Percentiles rank a stretch among this genome's conserved stretches.
These are phyloP conservation scores for Chirona hameri DNA, from an alignment of 2,888 invertebrate genomes.

Conservation along the genomic window DNA sequence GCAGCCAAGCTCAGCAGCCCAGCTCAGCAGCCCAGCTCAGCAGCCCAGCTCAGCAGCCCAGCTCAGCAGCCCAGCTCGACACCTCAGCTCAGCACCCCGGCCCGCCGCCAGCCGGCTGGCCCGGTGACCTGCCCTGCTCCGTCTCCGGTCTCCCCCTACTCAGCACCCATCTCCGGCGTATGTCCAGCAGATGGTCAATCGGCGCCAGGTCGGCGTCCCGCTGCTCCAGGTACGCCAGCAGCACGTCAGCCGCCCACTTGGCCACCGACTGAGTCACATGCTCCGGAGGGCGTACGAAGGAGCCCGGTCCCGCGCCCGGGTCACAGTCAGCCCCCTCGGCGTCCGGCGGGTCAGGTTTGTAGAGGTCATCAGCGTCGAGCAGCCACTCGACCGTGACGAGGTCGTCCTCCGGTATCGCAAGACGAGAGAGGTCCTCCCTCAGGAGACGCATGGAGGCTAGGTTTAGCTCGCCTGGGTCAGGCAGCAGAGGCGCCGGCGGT, in stretches of 20 bases:
- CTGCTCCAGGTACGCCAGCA: slow-evolving; percentile 33
- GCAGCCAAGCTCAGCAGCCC: too few relatives aligned
- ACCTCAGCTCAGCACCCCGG: too few relatives aligned
- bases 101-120: too few relatives aligned
- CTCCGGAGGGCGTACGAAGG: neutral
- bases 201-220: slow-evolving; percentile 30
- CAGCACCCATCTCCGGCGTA: slow-evolving; percentile 27
- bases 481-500: neutral
- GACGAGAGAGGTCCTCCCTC: neutral
- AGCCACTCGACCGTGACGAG: slow-evolving; percentile 27
- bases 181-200: slow-evolving; percentile 27
- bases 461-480: neutral
- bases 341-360: neutral
- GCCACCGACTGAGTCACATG: slow-evolving; percentile 7
- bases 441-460: neutral
- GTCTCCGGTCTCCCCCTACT: neutral
- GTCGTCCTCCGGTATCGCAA: slow-evolving; percentile 27
- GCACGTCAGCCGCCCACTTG: slow-evolving; percentile 23
- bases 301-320: neutral
- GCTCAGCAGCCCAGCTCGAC: too few relatives aligned
- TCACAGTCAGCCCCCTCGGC: neutral
- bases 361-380: neutral
- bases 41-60: too few relatives aligned
- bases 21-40: too few relatives aligned
- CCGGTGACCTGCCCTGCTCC: too few relatives aligned